These are phyloP conservation scores for Lucilia sericata DNA, from an alignment of 1,140 invertebrate genomes.

Conservation along the genomic window DNA sequence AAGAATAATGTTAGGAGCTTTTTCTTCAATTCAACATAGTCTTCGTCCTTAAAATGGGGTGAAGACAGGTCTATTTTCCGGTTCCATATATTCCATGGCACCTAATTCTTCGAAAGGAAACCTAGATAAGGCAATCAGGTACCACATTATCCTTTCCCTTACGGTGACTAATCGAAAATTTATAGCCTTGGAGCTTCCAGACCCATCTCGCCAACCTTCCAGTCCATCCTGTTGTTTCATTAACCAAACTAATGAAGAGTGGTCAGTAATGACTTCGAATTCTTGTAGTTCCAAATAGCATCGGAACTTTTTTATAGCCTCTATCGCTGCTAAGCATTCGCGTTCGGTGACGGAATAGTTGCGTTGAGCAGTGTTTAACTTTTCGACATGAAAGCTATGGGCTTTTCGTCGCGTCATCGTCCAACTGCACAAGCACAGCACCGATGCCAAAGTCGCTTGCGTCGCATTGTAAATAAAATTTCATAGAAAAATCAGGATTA, in stretches of 20 bases:
- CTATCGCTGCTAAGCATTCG: too few relatives aligned
- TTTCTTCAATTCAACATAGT: neutral
- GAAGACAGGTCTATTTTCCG: constrained; percentile 33
- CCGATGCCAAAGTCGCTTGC: constrained; percentile 32
- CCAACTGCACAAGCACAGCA: constrained; percentile 4
- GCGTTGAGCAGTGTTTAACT: too few relatives aligned
- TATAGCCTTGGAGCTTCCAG: constrained; percentile 30
- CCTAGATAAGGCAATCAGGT: constrained; percentile 38
- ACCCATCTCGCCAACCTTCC: constrained; percentile 43
- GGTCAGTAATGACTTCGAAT: too few relatives aligned
- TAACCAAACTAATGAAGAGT: too few relatives aligned
- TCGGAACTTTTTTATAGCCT: too few relatives aligned
- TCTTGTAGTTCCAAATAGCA: too few relatives aligned
- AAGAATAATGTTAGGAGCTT: too few relatives aligned
- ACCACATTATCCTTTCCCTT: constrained; percentile 45
- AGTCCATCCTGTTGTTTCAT: too few relatives aligned
- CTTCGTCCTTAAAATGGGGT: neutral
- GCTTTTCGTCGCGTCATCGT: neutral
- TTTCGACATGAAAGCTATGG: constrained; percentile 24
- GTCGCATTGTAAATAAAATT: too few relatives aligned
- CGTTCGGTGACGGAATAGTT: too few relatives aligned
- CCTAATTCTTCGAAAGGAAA: neutral
- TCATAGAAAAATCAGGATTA: too few relatives aligned
- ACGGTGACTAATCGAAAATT: constrained; percentile 29
- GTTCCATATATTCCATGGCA: neutral